Conservation (phyloP, 2,888 invertebrate genomes). For the Chalcosyrphus nemorum region DNA sequence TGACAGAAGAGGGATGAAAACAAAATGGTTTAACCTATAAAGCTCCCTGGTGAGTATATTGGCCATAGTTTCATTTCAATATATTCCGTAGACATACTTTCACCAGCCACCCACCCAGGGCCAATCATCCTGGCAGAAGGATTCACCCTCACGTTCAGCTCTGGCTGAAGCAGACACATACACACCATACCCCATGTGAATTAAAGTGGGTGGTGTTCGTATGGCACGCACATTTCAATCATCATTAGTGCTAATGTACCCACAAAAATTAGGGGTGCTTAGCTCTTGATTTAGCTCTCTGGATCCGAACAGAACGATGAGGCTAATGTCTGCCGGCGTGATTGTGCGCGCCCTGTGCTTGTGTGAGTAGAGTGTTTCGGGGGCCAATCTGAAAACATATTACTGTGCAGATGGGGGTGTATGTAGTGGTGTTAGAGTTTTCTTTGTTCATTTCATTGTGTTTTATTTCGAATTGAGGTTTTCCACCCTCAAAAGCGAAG, state of each 20-base stretch:
- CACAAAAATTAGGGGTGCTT: slow-evolving; percentile 81
- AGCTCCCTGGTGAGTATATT: slow-evolving; percentile 59
- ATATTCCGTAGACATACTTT: slow-evolving; percentile 45
- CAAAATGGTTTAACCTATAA: slow-evolving; percentile 74
- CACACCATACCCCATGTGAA: slow-evolving; percentile 37
- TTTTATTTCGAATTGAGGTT: slow-evolving; percentile 71
- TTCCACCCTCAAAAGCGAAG: slow-evolving; percentile 57
- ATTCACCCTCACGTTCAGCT: slow-evolving; percentile 22
- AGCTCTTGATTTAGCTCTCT: slow-evolving; percentile 76
- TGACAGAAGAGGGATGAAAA: slow-evolving; percentile 57
- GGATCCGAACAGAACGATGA: slow-evolving; percentile 27
- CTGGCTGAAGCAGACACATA: slow-evolving; percentile 7
- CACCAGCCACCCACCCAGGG: slow-evolving; percentile 54
- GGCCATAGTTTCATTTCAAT: slow-evolving; percentile 56
- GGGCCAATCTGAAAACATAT: slow-evolving; percentile 49
- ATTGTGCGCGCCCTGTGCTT: slow-evolving; percentile 60
- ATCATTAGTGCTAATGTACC: slow-evolving; percentile 83
- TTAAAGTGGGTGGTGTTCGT: slow-evolving; percentile 70
- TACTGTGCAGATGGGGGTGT: slow-evolving; percentile 26
- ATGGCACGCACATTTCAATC: slow-evolving; percentile 81
- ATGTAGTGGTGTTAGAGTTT: slow-evolving; percentile 57
- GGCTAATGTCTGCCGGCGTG: slow-evolving; percentile 64
- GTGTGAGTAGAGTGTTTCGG: slow-evolving; percentile 20
- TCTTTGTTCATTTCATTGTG: slow-evolving; percentile 62
- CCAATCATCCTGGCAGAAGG: slow-evolving; percentile 41